Evolutionary conservation across 2,888 invertebrate species (phyloP), one percentile per base, ranked within the genome.

Genomic region (Dryobotodes eremita): DNA sequence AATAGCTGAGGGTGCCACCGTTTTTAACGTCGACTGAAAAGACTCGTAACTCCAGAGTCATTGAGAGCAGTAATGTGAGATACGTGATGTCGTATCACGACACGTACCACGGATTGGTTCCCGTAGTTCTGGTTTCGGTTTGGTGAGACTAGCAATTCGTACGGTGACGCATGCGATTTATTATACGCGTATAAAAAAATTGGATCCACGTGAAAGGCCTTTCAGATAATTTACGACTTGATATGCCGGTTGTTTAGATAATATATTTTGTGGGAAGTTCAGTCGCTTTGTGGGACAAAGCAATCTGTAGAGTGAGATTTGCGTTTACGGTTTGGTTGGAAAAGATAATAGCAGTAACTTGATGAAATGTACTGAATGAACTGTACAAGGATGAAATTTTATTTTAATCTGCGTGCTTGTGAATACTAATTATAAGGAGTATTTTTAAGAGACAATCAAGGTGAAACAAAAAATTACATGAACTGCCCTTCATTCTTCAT

Each of bases 21-120:
- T 93, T 93, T 94, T 94, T 93, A 94, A 92, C 92, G 92, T 89
- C 84, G 89, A 80, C 91, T 93, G 93, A 93, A 94, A 94, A 93
- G 92, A 93, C 91, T 94, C 94, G 94, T 95, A 94, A 94, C 94
- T 92, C 90, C 88, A 87, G 87, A 94, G 94, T 93, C 94, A 92
- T 94, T 94, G 94, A 90, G 90, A 84, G 89, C 91, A 89, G 91
- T 94, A 94, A 95, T 94, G 94, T 90, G 92, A 89, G 87, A 83
- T 88, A 88, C 88, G 88, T 88, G 89, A 80, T 57, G 70, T 83
- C 89, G 89, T 89, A 86, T 82, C 78, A 75, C n/a, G 68, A 88
- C 92, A 92, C 92, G 92, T 91, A 83, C 82, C 48, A 62, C 26
- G 88, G 89, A 90, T 90, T 88, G 89, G 89, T 90, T 90, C 86